Evolutionary conservation across 2,113 vertebrate species (phyloP).

Genomic region (Maccullochella peelii): DNA sequence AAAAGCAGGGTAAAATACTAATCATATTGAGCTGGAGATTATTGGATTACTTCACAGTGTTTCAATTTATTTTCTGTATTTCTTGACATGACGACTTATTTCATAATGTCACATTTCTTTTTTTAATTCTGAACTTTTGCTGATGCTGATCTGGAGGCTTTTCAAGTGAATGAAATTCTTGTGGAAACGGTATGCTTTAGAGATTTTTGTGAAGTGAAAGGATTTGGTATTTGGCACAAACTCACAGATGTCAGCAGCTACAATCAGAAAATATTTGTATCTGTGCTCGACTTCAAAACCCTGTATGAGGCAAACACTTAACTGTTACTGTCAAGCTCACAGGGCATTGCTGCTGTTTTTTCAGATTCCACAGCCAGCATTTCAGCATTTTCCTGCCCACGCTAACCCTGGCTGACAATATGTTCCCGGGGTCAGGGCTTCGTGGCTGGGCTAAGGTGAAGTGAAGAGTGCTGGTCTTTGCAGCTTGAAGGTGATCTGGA

Average conservation of each 20-base stretch:
- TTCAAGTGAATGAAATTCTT: neutral
- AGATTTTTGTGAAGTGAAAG: neutral
- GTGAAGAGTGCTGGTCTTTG: conserved; percentile 32
- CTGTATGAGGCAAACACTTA: neutral
- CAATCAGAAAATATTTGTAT: conserved; percentile 19
- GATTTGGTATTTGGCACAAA: conserved; percentile 4
- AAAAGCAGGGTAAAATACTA: neutral
- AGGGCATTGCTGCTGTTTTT: neutral
- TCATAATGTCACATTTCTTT: neutral
- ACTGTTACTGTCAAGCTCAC: neutral
- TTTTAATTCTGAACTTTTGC: neutral
- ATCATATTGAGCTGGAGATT: neutral
- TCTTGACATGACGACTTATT: neutral
- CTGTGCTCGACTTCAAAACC: conserved; percentile 3
- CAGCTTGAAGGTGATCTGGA: conserved; percentile 71
- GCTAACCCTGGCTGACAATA: conserved; percentile 25
- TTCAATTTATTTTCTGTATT: neutral
- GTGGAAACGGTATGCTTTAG: neutral
- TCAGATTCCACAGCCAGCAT: conserved; percentile 10
- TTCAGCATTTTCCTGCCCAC: conserved; percentile 17
- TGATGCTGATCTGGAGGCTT: neutral
- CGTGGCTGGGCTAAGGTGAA: neutral
- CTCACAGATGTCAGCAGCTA: conserved; percentile 28
- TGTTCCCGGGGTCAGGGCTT: conserved; percentile 31
- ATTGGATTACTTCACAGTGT: neutral